Evolutionary conservation across 2,888 invertebrate species (phyloP).

Genomic region (Dicycla oo): DNA sequence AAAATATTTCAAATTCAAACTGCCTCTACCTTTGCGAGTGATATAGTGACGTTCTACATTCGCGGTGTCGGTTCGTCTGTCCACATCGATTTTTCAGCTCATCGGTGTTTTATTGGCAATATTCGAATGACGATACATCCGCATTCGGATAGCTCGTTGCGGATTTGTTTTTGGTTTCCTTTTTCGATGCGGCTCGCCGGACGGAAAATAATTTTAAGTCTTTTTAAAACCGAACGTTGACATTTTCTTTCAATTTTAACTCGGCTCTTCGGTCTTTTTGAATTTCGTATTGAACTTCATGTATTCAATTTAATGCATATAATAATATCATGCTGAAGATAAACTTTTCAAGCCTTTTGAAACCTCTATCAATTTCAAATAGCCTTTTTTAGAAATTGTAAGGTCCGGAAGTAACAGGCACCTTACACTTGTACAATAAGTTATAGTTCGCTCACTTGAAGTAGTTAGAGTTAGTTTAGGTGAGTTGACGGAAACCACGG

Average conservation of each 20-base stretch:
- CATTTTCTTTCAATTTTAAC: constrained; percentile 40
- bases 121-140: constrained; percentile 83
- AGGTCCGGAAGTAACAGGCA: no score
- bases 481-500: no score
- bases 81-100: constrained; percentile 90
- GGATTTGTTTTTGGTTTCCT: constrained; percentile 69
- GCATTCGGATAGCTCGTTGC: constrained; percentile 70
- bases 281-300: background rate
- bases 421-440: no score
- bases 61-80: constrained; percentile 81
- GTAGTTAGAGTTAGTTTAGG: no score
- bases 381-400: no score
- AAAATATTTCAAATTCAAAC: constrained; percentile 61
- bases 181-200: constrained; percentile 51
- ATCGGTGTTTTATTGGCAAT: constrained; percentile 89
- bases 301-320: background rate
- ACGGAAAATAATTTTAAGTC: constrained; percentile 51
- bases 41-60: constrained; percentile 61
- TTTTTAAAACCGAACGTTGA: constrained; percentile 43
- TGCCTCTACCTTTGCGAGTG: constrained; percentile 52
- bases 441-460: no score
- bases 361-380: background rate
- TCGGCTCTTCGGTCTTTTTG: background rate
- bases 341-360: background rate
- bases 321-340: background rate